Base-by-base conservation (phyloP, 2,113 vertebrate species). In the Pteropus alecto region DNA sequence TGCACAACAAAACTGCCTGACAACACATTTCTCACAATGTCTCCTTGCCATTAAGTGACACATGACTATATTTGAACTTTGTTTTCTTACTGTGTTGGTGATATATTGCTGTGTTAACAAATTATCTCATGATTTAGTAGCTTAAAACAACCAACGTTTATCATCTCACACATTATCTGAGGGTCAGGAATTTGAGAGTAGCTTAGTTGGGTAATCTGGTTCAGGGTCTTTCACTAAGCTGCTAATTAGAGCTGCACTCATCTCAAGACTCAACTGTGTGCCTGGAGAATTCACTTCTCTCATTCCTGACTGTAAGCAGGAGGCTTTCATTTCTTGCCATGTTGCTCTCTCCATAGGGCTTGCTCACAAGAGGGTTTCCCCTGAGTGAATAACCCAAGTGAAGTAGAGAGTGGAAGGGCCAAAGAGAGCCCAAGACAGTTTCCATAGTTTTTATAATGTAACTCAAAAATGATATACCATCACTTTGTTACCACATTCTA, bases 301-400 rank as follows among this genome's bases (percentile, higher is more conserved):
- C 8, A 18, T 0, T 67, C 6, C 5, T 9, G 28, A n/a, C 4
- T 46, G 3, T 1, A 46, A 35, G 21, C 5, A 60, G 9, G 24
- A 84, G 7, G 2, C 11, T 46, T 78, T 73, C 35, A 7, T 77
- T 61, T 21, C 5, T 76, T 43, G 26, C 11, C 41, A 43, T 5
- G 9, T 0, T 58, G 41, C 0, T 73, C 12, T 70, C 33, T 41
- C 35, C 26, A 24, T 6, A 28, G 18, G 15, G 2, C 0, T 94
- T 94, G 3, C 15, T 83, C 12, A 14, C 6, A 18, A 26, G n/a
- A 56, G 14, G 30, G 2, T 58, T 79, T 84, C 38, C 19, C 0
- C 3, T 77, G 35, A 83, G 1, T 60, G 14, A 54, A 2, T 13
- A 12, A 68, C 46, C 33, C 16, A 79, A 67, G 16, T 54, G 21